Evolutionary conservation across 2,888 invertebrate species (phyloP).

Genomic region (Mesodorylaimus sp.): DNA sequence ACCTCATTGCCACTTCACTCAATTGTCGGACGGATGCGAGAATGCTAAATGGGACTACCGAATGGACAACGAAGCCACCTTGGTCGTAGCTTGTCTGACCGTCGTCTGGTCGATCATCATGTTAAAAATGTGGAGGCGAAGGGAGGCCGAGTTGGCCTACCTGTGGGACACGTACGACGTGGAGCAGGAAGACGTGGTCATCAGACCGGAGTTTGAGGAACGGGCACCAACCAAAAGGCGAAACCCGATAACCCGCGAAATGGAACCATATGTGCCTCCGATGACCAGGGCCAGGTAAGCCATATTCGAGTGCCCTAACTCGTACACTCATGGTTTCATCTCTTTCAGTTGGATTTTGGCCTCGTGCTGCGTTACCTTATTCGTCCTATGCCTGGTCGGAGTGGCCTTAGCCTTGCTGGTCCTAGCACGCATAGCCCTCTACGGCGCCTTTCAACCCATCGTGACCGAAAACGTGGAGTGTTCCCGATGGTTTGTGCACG

Average conservation of each 20-base stretch:
- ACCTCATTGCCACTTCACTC: not conserved
- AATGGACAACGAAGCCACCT: not conserved
- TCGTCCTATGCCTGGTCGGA: not conserved
- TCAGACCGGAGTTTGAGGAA: not conserved
- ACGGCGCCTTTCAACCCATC: not conserved
- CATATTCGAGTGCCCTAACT: no score
- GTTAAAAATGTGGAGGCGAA: not conserved
- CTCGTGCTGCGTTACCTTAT: not conserved
- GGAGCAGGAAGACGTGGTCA: not conserved
- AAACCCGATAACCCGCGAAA: constrained; percentile 1
- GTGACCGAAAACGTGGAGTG: not conserved
- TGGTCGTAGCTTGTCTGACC: not conserved
- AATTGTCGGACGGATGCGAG: not conserved
- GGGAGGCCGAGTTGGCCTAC: not conserved
- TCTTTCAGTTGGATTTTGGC: not conserved
- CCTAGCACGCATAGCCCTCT: not conserved
- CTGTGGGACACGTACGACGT: constrained; percentile 3
- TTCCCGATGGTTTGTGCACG: constrained; percentile 1
- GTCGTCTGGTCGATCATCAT: not conserved
- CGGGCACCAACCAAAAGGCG: not conserved
- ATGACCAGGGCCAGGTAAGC: no score
- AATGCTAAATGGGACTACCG: not conserved
- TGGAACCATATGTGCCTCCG: not conserved
- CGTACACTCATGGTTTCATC: no score
- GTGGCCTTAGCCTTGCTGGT: not conserved